phyloP scores from a whole-genome alignment of 2,797 vertebrate genomes.

The Crossoptilon crossoptilon region DNA sequence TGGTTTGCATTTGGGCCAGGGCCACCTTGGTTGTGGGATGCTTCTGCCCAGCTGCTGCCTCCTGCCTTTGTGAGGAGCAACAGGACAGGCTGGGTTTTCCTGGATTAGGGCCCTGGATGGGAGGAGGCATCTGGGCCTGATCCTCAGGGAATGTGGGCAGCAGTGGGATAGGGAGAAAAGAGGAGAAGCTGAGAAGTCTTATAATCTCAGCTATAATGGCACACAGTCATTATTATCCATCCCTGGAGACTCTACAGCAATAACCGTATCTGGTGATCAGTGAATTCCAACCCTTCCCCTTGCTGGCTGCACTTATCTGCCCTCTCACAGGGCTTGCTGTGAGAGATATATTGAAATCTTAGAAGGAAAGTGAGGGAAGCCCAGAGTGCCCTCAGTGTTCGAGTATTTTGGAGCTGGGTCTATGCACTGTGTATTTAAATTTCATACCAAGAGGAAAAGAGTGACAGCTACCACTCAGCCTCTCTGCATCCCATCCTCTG shows the following conservation, averaged over 20 bases:
- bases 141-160: neutral
- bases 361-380: neutral
- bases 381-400: neutral
- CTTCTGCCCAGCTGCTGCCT: neutral
- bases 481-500: neutral
- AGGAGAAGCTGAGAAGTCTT: neutral
- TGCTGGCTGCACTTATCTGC: neutral
- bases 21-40: neutral
- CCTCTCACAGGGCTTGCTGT: neutral
- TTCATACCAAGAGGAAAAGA: neutral
- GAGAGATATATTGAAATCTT: fast-evolving
- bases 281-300: neutral
- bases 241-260: neutral
- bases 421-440: neutral
- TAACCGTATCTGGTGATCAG: neutral
- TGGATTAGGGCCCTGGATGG: neutral
- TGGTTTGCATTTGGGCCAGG: neutral
- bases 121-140: neutral
- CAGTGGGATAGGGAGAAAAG: neutral
- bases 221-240: neutral
- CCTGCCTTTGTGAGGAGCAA: neutral
- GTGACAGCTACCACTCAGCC: neutral
- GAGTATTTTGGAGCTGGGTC: neutral
- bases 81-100: neutral
- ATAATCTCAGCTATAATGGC: neutral